Conservation (phyloP, 1,140 invertebrate species). For the Heliothis subflexa region DNA sequence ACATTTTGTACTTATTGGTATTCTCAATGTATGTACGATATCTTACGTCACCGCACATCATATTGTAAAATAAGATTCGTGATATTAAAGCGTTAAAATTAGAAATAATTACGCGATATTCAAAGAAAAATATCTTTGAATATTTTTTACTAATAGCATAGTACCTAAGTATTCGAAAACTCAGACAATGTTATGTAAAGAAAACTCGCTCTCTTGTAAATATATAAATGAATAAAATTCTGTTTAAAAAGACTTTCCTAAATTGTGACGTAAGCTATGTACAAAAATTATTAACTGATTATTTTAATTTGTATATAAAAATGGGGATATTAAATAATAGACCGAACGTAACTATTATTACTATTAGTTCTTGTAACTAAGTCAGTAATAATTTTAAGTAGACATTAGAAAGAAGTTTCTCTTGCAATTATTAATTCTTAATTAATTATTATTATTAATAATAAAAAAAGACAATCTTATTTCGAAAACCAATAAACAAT, state of each 20-base stretch:
- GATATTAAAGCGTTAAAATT: conserved; percentile 17
- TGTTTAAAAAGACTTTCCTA: background rate
- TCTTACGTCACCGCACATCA: conserved; percentile 13
- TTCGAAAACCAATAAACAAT: conserved; percentile 84
- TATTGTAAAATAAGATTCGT: conserved; percentile 18
- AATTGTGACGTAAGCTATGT: conserved; percentile 34
- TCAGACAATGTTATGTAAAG: background rate
- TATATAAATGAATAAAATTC: background rate
- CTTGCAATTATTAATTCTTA: conserved; percentile 81
- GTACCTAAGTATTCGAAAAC: background rate
- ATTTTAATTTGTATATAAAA: conserved; percentile 59
- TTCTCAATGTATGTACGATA: conserved; percentile 19
- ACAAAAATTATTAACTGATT: conserved; percentile 25
- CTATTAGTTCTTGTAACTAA: conserved; percentile 67
- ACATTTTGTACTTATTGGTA: conserved; percentile 8
- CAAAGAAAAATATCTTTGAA: background rate
- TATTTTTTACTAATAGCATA: conserved; percentile 4
- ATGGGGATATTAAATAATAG: conserved; percentile 54
- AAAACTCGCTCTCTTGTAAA: background rate
- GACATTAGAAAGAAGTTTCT: conserved; percentile 75
- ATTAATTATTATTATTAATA: conserved; percentile 78
- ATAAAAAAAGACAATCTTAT: conserved; percentile 78
- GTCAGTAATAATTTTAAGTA: conserved; percentile 80
- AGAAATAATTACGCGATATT: conserved; percentile 3
- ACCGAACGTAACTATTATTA: conserved; percentile 62